phyloP scores from a whole-genome alignment of 2,888 invertebrate species.

The Drosophila borborema region DNA sequence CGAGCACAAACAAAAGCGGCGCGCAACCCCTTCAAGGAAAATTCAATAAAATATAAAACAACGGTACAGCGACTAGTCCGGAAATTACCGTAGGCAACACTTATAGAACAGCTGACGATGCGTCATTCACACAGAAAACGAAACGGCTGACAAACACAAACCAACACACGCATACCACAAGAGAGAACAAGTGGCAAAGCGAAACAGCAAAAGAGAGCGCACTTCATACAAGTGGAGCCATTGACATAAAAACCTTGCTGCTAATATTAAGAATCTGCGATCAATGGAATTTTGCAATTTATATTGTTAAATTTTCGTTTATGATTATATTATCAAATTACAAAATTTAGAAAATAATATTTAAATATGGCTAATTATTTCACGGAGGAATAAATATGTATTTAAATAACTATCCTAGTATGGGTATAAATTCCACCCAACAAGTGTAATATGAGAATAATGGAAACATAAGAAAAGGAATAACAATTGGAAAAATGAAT shows the following conservation, averaged over 20 bases:
- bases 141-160: slow-evolving; percentile 32
- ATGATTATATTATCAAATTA: background rate
- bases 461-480: slow-evolving; percentile 1
- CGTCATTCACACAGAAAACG: slow-evolving; percentile 69
- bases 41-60: slow-evolving; percentile 78
- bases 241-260: slow-evolving; percentile 33
- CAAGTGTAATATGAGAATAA: slow-evolving; percentile 57
- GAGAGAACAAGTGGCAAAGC: slow-evolving; percentile 47
- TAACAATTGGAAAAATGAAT: background rate
- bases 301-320: background rate
- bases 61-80: slow-evolving; percentile 46
- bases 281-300: background rate
- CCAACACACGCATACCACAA: slow-evolving; percentile 20
- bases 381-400: no score
- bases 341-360: background rate
- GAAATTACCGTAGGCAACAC: slow-evolving; percentile 65
- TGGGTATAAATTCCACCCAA: slow-evolving; percentile 43
- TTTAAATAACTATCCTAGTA: slow-evolving; percentile 13
- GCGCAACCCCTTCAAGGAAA: slow-evolving; percentile 53
- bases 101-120: slow-evolving; percentile 76
- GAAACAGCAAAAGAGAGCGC: slow-evolving; percentile 25
- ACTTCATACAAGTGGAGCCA: slow-evolving; percentile 18
- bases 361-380: no score
- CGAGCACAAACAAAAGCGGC: slow-evolving; percentile 19
- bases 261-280: background rate